These are phyloP conservation scores for Micoletzkya japonica DNA, from an alignment of 2,888 invertebrate genomes.

Conservation along the genomic window DNA sequence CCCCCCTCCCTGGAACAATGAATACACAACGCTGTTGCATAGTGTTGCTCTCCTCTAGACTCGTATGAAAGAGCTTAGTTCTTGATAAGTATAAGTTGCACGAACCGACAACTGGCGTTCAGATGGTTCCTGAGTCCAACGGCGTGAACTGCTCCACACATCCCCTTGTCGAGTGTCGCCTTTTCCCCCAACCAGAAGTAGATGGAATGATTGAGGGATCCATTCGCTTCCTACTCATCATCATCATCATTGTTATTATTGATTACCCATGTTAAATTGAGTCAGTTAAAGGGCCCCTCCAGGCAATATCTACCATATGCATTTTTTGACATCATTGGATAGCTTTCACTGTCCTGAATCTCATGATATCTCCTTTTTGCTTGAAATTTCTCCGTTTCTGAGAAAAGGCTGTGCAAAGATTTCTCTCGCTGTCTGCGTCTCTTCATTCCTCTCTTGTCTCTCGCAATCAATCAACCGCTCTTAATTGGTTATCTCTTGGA, in stretches of 20 bases:
- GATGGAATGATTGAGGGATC: constrained; percentile 88
- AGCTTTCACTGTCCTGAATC: too few relatives aligned
- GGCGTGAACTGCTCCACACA: constrained; percentile 96
- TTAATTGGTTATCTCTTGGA: too few relatives aligned
- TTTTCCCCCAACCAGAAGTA: constrained; percentile 98
- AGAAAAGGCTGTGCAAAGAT: too few relatives aligned
- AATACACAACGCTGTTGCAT: background rate
- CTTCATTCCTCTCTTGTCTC: background rate
- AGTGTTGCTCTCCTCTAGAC: background rate
- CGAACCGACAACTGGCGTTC: constrained; percentile 73
- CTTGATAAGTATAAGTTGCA: background rate
- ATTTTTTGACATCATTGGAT: too few relatives aligned
- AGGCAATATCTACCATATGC: too few relatives aligned
- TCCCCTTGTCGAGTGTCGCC: constrained; percentile 81
- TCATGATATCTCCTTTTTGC: too few relatives aligned
- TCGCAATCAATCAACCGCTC: too few relatives aligned
- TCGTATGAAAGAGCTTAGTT: background rate
- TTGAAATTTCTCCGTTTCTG: too few relatives aligned
- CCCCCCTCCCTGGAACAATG: background rate
- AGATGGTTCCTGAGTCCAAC: constrained; percentile 94
- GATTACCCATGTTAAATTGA: background rate
- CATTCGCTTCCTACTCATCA: constrained; percentile 44
- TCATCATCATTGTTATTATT: background rate
- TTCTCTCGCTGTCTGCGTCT: background rate
- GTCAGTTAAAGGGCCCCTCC: too few relatives aligned